phyloP scores from a whole-genome alignment of 1,140 invertebrate species.

The Ceratosolen solmsi region DNA sequence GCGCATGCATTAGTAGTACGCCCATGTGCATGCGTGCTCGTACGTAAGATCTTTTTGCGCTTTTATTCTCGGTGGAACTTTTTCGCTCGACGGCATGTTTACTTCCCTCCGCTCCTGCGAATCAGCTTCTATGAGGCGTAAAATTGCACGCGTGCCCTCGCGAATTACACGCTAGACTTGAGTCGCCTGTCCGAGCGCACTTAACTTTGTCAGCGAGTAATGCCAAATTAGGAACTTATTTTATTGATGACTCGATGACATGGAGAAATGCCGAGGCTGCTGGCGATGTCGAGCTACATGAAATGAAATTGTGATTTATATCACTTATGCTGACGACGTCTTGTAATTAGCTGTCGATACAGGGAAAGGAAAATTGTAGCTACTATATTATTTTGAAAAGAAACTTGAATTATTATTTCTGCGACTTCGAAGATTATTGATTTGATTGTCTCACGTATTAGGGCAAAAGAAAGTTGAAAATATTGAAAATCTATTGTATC shows the following conservation, averaged over 20 bases:
- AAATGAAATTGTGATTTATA: background rate
- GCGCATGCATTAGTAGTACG: background rate
- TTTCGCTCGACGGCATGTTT: constrained; percentile 15
- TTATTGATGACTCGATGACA: constrained; percentile 29
- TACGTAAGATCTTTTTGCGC: constrained; percentile 24
- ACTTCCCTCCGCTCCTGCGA: background rate
- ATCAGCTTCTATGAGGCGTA: constrained; percentile 16
- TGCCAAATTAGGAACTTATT: constrained; percentile 29
- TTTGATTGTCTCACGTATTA: too few relatives aligned
- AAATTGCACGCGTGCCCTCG: constrained; percentile 32
- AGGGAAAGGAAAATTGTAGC: background rate
- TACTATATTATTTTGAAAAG: background rate
- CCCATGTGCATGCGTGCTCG: background rate
- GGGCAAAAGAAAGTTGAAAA: too few relatives aligned
- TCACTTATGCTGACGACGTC: background rate
- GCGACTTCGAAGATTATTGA: too few relatives aligned
- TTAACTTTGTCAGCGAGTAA: background rate
- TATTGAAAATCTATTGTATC: too few relatives aligned
- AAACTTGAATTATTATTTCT: background rate
- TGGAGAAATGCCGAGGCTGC: background rate
- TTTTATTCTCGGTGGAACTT: constrained; percentile 15
- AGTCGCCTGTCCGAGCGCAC: constrained; percentile 9
- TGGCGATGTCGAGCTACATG: too few relatives aligned
- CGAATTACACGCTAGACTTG: constrained; percentile 36
- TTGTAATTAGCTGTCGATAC: constrained; percentile 38